phyloP scores from a whole-genome alignment of 2,888 invertebrate species.

The Thumatha senex region DNA sequence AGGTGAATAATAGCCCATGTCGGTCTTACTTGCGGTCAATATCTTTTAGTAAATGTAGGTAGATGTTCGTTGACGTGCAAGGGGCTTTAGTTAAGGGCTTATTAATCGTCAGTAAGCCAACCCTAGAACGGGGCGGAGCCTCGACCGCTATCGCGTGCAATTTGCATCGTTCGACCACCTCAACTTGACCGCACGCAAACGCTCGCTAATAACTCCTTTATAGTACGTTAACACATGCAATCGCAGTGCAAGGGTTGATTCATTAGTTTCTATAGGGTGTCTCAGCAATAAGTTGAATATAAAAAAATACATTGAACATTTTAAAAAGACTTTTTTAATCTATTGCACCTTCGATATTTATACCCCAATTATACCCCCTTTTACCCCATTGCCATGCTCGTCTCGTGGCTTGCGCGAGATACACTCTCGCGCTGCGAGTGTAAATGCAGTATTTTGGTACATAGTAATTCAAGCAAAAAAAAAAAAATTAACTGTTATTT shows the following conservation, averaged over 20 bases:
- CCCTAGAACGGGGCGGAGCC: conserved; percentile 35
- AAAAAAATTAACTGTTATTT: too few species aligned
- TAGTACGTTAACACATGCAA: conserved; percentile 44
- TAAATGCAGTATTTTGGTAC: too few species aligned
- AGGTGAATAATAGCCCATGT: conserved; percentile 2
- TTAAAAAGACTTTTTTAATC: too few species aligned
- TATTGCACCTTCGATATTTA: too few species aligned
- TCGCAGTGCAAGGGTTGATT: conserved; percentile 35
- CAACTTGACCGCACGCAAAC: conserved; percentile 40
- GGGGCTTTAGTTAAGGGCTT: conserved; percentile 31
- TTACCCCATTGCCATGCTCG: too few species aligned
- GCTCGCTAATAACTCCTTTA: conserved; percentile 34
- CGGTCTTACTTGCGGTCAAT: conserved; percentile 14
- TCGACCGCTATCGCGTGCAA: conserved; percentile 37
- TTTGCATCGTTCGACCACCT: conserved; percentile 38
- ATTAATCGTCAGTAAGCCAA: conserved; percentile 34
- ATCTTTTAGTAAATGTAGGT: conserved; percentile 17
- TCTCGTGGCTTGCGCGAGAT: too few species aligned
- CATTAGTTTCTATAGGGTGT: conserved; percentile 31
- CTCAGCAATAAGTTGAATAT: conserved; percentile 2
- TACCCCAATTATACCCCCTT: too few species aligned
- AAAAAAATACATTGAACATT: too few species aligned
- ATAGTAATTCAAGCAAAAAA: too few species aligned
- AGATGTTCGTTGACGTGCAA: conserved; percentile 16
- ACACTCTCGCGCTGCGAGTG: too few species aligned